Base-by-base conservation (phyloP, 2,797 vertebrate species). In the Coregonus ussuriensis region DNA sequence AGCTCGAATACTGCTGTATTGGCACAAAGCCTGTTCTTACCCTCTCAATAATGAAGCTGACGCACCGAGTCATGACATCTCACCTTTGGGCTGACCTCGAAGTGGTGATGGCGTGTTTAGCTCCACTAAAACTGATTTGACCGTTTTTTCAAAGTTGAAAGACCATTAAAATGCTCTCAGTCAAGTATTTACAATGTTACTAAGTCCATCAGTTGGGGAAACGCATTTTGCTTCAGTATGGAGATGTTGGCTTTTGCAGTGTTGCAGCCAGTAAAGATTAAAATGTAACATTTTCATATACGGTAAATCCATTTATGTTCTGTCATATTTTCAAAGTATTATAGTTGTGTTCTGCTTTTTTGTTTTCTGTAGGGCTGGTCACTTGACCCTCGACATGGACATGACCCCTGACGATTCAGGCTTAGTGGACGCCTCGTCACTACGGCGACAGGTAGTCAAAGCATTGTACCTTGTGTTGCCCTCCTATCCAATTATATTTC, bases 361-460 rank as follows among this genome's bases (percentile, higher is more conserved):
- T 47, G 9, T 65, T 41, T 74, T 79, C 29, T 84, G 69, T 47
- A 70, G 82, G 92, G 92, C 82, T 85, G 89, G 47, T 86, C 92
- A 53, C 72, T 90, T 74, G 93, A 93, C 65, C 21, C 51, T 91
- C 71, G 81, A 79, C 68, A 18, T 96, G 59, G 98, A 99, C 78
- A 93, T 94, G 74, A 93, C 95, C 9, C 89, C 95, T 31, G 98
- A 99, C 76, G 97, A 99, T 86, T 91, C 95, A 82, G 94, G 93
- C 21, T 88, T 96, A 72, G 94, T 96, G 78, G 97, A 99, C 79
- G 97, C 97, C 33, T 94, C 96, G 53, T 96, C 97, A 2, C 90
- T 99, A 85, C 94, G 97, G 85, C 92, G 98, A 89, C 97, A 99
- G 96, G 98, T 98, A 90, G 79, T 21, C 31, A 63, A 41, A 14